Percentiles rank a stretch among this genome's conserved stretches.
Conservation (phyloP, 2,888 invertebrate genomes). For the Torymus texanus region DNA sequence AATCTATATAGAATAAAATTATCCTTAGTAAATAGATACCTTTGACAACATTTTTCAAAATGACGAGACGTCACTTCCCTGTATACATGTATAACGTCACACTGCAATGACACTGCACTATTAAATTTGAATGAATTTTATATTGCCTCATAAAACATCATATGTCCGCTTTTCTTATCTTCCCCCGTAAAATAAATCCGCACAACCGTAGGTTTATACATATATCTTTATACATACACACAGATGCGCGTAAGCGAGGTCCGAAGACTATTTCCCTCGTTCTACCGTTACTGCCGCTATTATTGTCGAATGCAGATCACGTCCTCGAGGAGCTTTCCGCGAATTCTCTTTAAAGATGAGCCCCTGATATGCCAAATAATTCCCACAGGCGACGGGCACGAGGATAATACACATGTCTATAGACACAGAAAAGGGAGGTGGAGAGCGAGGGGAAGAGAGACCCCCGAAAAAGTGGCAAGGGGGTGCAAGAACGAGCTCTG, state of each 20-base stretch:
- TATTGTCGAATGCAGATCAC: constrained; percentile 49
- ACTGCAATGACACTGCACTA: neutral
- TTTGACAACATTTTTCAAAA: too few species aligned
- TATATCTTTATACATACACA: neutral
- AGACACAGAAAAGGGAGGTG: constrained; percentile 20
- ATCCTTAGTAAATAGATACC: too few species aligned
- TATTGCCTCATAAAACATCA: constrained; percentile 21
- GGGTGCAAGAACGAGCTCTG: constrained; percentile 39
- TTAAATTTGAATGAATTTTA: constrained; percentile 31
- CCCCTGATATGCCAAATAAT: constrained; percentile 37
- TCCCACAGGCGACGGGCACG: constrained; percentile 45
- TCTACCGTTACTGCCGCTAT: constrained; percentile 19
- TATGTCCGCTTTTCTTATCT: constrained; percentile 27
- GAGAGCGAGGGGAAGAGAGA: constrained; percentile 21
- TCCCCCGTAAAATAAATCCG: neutral
- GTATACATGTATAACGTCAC: too few species aligned
- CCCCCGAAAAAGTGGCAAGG: constrained; percentile 54
- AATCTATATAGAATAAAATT: too few species aligned
- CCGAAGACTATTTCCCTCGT: neutral
- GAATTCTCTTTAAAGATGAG: constrained; percentile 51
- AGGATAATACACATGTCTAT: constrained; percentile 56
- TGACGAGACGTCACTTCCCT: too few species aligned
- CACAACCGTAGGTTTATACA: neutral
- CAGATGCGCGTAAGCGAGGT: neutral
- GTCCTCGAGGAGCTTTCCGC: constrained; percentile 42